Conservation (phyloP, 1,140 invertebrate species). For the Lasaia peninsularis region DNA sequence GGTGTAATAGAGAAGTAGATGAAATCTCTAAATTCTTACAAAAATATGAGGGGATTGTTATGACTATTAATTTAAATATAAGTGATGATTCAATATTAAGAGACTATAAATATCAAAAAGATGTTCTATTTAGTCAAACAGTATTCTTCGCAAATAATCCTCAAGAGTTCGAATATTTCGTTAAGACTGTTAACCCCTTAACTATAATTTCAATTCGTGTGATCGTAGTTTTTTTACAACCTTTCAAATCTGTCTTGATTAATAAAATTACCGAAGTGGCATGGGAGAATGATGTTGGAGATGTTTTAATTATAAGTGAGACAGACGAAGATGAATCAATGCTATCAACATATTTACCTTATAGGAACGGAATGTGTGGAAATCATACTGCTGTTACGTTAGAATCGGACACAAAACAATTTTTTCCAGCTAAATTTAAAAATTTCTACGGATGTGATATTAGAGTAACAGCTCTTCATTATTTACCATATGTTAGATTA, state of each 20-base stretch:
- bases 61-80: slow-evolving; percentile 16
- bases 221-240: slow-evolving; percentile 31
- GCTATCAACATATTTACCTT: slow-evolving; percentile 41
- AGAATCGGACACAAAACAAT: slow-evolving; percentile 13
- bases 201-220: slow-evolving; percentile 32
- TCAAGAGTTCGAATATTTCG: slow-evolving; percentile 34
- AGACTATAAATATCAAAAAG: slow-evolving; percentile 19
- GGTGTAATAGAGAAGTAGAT: slow-evolving; percentile 4
- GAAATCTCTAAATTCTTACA: slow-evolving; percentile 21
- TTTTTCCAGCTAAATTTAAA: slow-evolving; percentile 43
- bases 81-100: not conserved
- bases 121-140: slow-evolving; percentile 32
- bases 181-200: slow-evolving; percentile 26
- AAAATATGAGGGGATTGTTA: slow-evolving; percentile 26
- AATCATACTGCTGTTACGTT: slow-evolving; percentile 32
- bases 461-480: slow-evolving; percentile 26
- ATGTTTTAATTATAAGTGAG: slow-evolving; percentile 37
- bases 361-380: slow-evolving; percentile 32
- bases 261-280: slow-evolving; percentile 33
- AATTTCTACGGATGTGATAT: slow-evolving; percentile 49
- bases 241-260: slow-evolving; percentile 3
- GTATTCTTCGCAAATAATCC: slow-evolving; percentile 34
- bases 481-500: slow-evolving; percentile 33
- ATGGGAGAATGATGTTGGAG: slow-evolving; percentile 36
- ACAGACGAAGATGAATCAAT: slow-evolving; percentile 22